phyloP scores from a whole-genome alignment of 2,888 invertebrate species.

The Sialis fuliginosa region DNA sequence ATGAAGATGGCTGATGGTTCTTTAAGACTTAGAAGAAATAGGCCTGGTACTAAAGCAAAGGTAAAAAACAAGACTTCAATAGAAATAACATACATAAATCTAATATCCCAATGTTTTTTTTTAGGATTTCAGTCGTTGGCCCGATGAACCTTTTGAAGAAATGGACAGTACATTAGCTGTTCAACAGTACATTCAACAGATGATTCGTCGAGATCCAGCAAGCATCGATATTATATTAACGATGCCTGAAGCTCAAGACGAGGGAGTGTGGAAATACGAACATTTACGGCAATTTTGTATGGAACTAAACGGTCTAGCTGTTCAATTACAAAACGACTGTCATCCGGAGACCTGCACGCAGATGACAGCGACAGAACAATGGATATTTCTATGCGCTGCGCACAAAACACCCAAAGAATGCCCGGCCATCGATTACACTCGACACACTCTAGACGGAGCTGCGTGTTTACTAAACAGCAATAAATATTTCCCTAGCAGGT shows the following conservation, averaged over 20 bases:
- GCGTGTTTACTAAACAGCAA: slow-evolving; percentile 97
- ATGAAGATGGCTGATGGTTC: slow-evolving; percentile 77
- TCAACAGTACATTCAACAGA: slow-evolving; percentile 97
- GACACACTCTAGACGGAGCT: slow-evolving; percentile 97
- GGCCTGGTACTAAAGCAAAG: slow-evolving; percentile 80
- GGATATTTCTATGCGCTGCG: slow-evolving; percentile 99
- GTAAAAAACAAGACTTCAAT: slow-evolving; percentile 27
- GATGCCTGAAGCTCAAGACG: slow-evolving; percentile 94
- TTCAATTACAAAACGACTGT: slow-evolving; percentile 89
- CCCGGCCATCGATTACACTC: slow-evolving; percentile 97
- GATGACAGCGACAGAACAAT: slow-evolving; percentile 99
- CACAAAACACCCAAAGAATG: slow-evolving; percentile 99
- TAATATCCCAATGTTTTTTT: background rate
- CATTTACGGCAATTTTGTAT: slow-evolving; percentile 98
- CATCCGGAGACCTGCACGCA: slow-evolving; percentile 94
- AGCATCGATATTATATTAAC: slow-evolving; percentile 88
- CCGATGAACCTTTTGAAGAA: slow-evolving; percentile 95
- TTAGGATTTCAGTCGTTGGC: slow-evolving; percentile 94
- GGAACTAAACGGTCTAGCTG: slow-evolving; percentile 97
- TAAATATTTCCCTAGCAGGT: slow-evolving; percentile 99
- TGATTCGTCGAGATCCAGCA: slow-evolving; percentile 80
- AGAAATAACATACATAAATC: background rate
- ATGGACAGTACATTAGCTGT: slow-evolving; percentile 99
- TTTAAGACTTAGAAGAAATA: slow-evolving; percentile 70
- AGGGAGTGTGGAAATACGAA: slow-evolving; percentile 99